phyloP scores from a whole-genome alignment of 2,113 vertebrate species.

The Turnix velox region DNA sequence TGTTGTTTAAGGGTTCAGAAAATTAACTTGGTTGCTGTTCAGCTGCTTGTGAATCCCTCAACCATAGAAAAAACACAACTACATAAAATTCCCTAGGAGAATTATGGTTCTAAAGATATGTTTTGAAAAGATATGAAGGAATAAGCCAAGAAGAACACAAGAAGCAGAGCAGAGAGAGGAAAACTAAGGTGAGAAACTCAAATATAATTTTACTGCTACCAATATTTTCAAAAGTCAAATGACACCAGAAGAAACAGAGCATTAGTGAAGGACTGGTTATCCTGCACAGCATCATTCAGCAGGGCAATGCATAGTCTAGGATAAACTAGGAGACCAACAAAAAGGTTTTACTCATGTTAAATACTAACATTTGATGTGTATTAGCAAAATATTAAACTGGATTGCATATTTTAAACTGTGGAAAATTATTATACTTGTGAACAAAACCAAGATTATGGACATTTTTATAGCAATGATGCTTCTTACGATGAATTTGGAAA shows the following conservation, averaged over 20 bases:
- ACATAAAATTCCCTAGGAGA: slow-evolving; percentile 32
- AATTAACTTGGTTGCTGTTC: not conserved
- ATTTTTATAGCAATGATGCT: not conserved
- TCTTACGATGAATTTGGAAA: slow-evolving; percentile 25
- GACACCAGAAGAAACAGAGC: not conserved
- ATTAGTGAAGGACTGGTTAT: slow-evolving; percentile 31
- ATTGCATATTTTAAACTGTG: not conserved
- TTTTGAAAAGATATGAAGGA: slow-evolving; percentile 9
- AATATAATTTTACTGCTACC: not conserved
- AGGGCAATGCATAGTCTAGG: slow-evolving; percentile 1
- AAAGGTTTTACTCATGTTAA: slow-evolving; percentile 42
- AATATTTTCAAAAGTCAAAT: slow-evolving; percentile 25
- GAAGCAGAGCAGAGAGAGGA: slow-evolving; percentile 37
- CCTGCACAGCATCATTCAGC: slow-evolving; percentile 31
- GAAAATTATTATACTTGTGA: not conserved
- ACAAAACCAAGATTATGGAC: not conserved
- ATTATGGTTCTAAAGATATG: slow-evolving; percentile 25
- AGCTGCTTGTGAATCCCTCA: not conserved
- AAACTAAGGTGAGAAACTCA: slow-evolving; percentile 36
- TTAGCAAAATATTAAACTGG: not conserved
- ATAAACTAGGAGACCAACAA: slow-evolving; percentile 39
- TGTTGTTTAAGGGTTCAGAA: slow-evolving; percentile 21
- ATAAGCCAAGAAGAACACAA: slow-evolving; percentile 50
- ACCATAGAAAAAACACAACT: slow-evolving; percentile 9
- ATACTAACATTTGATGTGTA: not conserved